phyloP scores from a whole-genome alignment of 2,888 invertebrate genomes.

The Serrognathus titanus region DNA sequence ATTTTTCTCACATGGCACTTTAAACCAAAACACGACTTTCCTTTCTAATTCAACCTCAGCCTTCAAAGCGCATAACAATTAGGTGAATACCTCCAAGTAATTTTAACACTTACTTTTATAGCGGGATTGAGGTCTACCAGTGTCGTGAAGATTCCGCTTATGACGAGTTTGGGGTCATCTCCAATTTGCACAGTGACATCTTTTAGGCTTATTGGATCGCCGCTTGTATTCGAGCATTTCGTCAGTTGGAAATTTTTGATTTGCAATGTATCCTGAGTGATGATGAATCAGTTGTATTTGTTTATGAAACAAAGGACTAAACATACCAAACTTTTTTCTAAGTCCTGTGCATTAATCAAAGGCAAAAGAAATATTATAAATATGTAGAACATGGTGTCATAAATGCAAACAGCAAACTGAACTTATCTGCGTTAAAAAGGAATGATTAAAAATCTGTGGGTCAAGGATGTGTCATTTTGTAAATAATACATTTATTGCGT shows the following conservation, averaged over 20 bases:
- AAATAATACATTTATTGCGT: too few species aligned
- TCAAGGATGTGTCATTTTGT: too few species aligned
- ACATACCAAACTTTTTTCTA: too few species aligned
- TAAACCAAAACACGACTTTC: slow-evolving; percentile 28
- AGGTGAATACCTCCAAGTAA: neutral
- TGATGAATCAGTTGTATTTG: too few species aligned
- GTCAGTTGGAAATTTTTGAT: slow-evolving; percentile 20
- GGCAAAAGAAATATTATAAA: too few species aligned
- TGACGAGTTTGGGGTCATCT: slow-evolving; percentile 12
- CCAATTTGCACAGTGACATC: slow-evolving; percentile 19
- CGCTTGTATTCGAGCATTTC: slow-evolving; percentile 13
- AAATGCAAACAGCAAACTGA: too few species aligned
- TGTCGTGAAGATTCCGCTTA: slow-evolving; percentile 26
- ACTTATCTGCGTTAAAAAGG: too few species aligned
- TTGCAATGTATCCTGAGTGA: slow-evolving; percentile 13
- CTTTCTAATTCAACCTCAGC: slow-evolving; percentile 26
- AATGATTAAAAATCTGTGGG: too few species aligned
- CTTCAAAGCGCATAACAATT: slow-evolving; percentile 17
- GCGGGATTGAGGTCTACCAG: slow-evolving; percentile 24
- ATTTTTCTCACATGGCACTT: slow-evolving; percentile 29
- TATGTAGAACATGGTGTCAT: too few species aligned
- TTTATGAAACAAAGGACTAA: too few species aligned
- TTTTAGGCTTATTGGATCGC: slow-evolving; percentile 18
- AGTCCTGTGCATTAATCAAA: too few species aligned
- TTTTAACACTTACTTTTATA: slow-evolving; percentile 21